phyloP scores from a whole-genome alignment of 2,113 vertebrate species.

The Hoplias malabaricus region DNA sequence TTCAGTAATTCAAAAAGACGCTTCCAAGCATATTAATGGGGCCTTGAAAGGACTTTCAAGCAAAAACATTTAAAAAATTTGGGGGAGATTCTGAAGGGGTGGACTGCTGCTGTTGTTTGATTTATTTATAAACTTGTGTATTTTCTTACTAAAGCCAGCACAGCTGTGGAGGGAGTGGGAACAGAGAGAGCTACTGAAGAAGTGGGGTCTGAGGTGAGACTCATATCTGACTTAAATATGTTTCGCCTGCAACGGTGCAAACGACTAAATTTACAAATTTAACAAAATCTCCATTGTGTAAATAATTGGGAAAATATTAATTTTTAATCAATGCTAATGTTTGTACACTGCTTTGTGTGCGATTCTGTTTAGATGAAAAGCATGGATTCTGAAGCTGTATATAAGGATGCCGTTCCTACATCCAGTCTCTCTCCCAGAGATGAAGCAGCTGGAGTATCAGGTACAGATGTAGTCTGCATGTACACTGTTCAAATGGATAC shows the following conservation, averaged over 20 bases:
- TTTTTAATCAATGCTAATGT: too few species aligned
- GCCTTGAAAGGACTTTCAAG: too few species aligned
- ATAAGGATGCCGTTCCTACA: not conserved
- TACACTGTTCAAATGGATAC: too few species aligned
- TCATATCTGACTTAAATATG: not conserved
- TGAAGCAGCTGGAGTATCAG: not conserved
- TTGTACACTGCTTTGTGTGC: not conserved
- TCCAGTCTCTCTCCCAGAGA: not conserved
- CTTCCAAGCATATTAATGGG: too few species aligned
- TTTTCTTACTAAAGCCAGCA: not conserved
- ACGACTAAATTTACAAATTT: too few species aligned
- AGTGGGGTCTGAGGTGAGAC: slow-evolving; percentile 54
- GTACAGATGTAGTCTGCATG: not conserved
- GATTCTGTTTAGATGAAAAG: not conserved
- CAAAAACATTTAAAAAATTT: too few species aligned
- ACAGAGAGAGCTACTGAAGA: slow-evolving; percentile 15
- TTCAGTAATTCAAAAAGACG: too few species aligned
- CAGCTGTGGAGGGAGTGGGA: slow-evolving; percentile 1
- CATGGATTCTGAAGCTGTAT: not conserved
- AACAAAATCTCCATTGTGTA: too few species aligned
- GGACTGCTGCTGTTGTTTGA: not conserved
- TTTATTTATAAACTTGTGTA: too few species aligned
- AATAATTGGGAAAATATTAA: too few species aligned
- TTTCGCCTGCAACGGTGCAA: not conserved
- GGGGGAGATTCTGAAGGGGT: too few species aligned